Base-by-base conservation (phyloP, 1,140 invertebrate genomes). In the Drosophila dunni region DNA sequence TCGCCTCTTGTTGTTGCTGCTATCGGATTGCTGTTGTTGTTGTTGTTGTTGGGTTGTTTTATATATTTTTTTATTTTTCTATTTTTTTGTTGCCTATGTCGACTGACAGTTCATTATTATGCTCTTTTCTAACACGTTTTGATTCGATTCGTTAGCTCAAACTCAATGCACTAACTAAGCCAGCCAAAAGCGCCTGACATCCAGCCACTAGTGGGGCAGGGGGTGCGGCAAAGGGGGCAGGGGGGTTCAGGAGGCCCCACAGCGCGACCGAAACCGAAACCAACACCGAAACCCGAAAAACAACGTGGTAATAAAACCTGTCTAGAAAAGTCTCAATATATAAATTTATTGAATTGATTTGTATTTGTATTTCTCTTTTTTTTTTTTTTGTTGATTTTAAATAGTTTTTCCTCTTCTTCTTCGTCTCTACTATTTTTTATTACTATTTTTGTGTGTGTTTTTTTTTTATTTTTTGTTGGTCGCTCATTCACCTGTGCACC, bases 121-220 rank as follows among this genome's bases (percentile, higher is more conserved):
- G 75, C 83, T 79, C 76, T 70, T 71, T 76, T 86, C 83, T 79
- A 86, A 86, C 79, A 81, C 79, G 74, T 80, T 81, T 70, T 62
- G 72, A 76, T 75, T 72, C 76, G 77, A 72, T 67, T 76, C 73
- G 68, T 58, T 75, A 70, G 54, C 58, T 58, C 62, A 66, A 78
- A 65, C 67, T 65, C 54, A 64, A 68, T 78, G 75, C 75, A 74
- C 71, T 63, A 78, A 78, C 71, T 75, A 75, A 77, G 63, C 71
- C 69, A 67, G 53, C 53, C 68, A 40, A 29, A 29, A 42, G 11
- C 40, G 40, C 11, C 40, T 42, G 40, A 42, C 40, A 42, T 42
- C 40, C 40, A 42, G 24, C 24, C 24, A 29, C 24, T 29, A 38
- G 8, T n/a, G 38, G 10, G n/a, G 24, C 17, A n/a, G n/a, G 34